Evolutionary conservation across 2,888 invertebrate genomes (phyloP), one percentile per base, ranked within the genome.

Genomic region (Leptarthrus brevirostris): DNA sequence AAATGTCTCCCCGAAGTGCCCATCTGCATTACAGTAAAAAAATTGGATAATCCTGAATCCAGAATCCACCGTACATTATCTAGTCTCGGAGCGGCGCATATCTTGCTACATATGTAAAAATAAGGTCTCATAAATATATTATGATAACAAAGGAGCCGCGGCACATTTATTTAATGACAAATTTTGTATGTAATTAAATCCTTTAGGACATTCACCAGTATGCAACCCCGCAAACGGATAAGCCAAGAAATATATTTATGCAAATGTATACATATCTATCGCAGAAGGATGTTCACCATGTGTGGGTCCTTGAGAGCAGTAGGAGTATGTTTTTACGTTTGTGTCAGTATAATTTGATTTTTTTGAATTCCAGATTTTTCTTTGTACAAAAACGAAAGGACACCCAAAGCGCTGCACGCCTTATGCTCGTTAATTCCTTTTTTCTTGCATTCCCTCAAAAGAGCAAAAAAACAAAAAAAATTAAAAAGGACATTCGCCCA

Each of bases 131-230:
- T 75, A 75, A 74, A 74, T 76, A 76, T 53, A 72, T 74, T 75
- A 74, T 72, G 76, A 76, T 76, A 76, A 76, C 76, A 74, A 76
- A 75, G 72, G 74, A 76, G 74, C 72, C 74, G 74, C 76, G 74
- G 76, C 76, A 76, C 74, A 76, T 76, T 76, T 76, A 76, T 72
- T 76, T 76, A 76, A 76, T 76, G 74, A 76, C 52, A 74, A 74
- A 64, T 75, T 75, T 75, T 72, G 69, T 76, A 76, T 76, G 74
- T 76, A 76, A 76, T 76, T 76, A 76, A 76, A 76, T 76, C 76
- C 74, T 74, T 76, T 74, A 69, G 74, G 74, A 74, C 61, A 72
- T 20, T 72, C 47, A 61, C 52, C 34, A 61, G 34, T 34, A 54
- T 36, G 56, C 44, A 26, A 18, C 12, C 14, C 47, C 24, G 47